Evolutionary conservation across 2,888 invertebrate species (phyloP), one percentile per base, ranked within the genome.

Genomic region (Creontiades dilutus): DNA sequence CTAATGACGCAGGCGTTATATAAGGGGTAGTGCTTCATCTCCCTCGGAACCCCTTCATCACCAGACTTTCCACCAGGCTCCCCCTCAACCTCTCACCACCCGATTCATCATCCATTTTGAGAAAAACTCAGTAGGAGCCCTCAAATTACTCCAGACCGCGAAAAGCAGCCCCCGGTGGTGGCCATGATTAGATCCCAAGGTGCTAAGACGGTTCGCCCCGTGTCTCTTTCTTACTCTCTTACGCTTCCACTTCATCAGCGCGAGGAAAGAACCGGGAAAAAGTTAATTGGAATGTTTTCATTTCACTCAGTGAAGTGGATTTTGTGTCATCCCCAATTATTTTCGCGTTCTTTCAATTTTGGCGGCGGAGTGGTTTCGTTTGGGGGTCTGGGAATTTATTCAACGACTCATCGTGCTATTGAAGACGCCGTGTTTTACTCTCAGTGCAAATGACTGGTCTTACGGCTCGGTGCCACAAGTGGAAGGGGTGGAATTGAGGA

Each of bases 261-360:
- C 13, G 19, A 61, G 61, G 23, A 23, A 16, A 52, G 16, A 52
- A 52, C 52, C 16, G 14, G 19, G 61, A 23, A 23, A 27, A 68
- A 19, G n/a, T 68, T 68, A 68, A 68, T 68, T 68, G 68, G 68
- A 57, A 68, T 68, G 68, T 68, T 68, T 68, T 68, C 68, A 68
- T 68, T 68, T 68, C 23, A 23, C 23, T 68, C 27, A 68, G 13
- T 12, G 12, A 68, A 19, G 68, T 19, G 68, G 68, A 23, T 68
- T 68, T 19, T 23, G 68, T 68, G 23, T 68, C 57, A 68, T 68
- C n/a, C 19, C 27, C 68, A 68, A 23, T 68, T 68, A 68, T 68
- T 68, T 68, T 68, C 27, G 23, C 27, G 57, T 68, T 68, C 68
- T 68, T 23, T 23, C 16, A n/a, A 68, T 23, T 68, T 68, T 52